Conservation (phyloP, 2,113 vertebrate species). For the Brachionichthys hirsutus region DNA sequence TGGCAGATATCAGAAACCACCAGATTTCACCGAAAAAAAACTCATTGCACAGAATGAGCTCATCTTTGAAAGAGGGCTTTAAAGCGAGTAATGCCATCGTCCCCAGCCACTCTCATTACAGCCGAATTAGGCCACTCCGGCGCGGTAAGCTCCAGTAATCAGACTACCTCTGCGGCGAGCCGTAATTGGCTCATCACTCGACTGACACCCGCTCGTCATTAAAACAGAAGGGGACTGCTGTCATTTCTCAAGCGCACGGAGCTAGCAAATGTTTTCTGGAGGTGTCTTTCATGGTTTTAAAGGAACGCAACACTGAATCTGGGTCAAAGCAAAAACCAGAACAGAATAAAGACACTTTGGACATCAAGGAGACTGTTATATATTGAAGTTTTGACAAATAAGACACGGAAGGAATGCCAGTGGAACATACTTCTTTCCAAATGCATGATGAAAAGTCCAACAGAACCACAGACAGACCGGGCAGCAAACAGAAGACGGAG, state of each 20-base stretch:
- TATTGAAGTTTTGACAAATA: slow-evolving; percentile 40
- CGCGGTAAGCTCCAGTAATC: slow-evolving; percentile 62
- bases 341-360: slow-evolving; percentile 16
- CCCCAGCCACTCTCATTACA: slow-evolving; percentile 59
- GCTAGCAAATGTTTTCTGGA: slow-evolving; percentile 21
- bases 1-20: slow-evolving; percentile 45
- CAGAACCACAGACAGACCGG: slow-evolving; percentile 4
- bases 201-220: slow-evolving; percentile 35
- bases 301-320: slow-evolving; percentile 38
- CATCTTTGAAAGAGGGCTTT: slow-evolving; percentile 50
- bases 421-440: slow-evolving; percentile 9
- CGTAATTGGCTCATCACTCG: slow-evolving; percentile 71
- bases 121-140: slow-evolving; percentile 60
- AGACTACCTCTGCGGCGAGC: slow-evolving; percentile 54
- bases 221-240: slow-evolving; percentile 40
- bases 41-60: slow-evolving; percentile 36
- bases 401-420: too few species aligned
- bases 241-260: slow-evolving; percentile 26
- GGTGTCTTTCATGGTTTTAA: slow-evolving; percentile 18
- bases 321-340: slow-evolving; percentile 40
- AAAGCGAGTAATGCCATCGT: slow-evolving; percentile 59
- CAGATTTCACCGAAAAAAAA: slow-evolving; percentile 32
- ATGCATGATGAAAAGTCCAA: slow-evolving; percentile 17
- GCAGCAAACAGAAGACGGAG: slow-evolving; percentile 48
- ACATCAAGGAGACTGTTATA: slow-evolving; percentile 34